phyloP scores from a whole-genome alignment of 1,140 invertebrate species.

The Trichoplusia ni region DNA sequence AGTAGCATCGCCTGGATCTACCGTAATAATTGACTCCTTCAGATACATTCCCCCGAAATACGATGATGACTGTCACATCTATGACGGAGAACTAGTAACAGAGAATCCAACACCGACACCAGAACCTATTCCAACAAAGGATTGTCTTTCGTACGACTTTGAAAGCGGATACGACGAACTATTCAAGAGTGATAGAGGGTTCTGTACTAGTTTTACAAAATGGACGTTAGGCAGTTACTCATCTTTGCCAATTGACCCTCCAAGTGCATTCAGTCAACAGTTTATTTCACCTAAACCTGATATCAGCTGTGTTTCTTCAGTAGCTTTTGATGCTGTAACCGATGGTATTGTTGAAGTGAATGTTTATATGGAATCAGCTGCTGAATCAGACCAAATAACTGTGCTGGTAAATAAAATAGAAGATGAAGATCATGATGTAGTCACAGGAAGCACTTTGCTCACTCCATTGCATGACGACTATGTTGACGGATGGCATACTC shows the following conservation, averaged over 20 bases:
- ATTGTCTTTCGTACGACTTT: conserved; percentile 4
- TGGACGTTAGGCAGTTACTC: not conserved
- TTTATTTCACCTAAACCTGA: conserved; percentile 22
- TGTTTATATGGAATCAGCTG: conserved; percentile 17
- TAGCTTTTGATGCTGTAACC: not conserved
- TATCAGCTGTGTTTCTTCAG: conserved; percentile 23
- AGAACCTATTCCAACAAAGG: not conserved
- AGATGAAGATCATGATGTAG: conserved; percentile 5
- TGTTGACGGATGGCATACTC: conserved; percentile 45
- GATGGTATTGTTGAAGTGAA: conserved; percentile 32
- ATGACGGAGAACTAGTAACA: conserved; percentile 2
- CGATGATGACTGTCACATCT: conserved; percentile 6
- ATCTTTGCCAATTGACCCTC: not conserved
- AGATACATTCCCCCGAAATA: conserved; percentile 15
- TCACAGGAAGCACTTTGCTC: conserved; percentile 13
- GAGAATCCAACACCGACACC: not conserved
- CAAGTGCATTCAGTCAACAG: conserved; percentile 10
- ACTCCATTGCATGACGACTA: conserved; percentile 19
- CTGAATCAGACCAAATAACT: conserved; percentile 5
- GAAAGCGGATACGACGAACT: not conserved
- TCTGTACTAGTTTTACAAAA: conserved; percentile 3
- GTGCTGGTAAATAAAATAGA: conserved; percentile 28
- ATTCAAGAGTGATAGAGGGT: conserved; percentile 3
- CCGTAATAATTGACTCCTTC: conserved; percentile 20
- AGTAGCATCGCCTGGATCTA: not conserved